These are phyloP conservation scores for Enteromius paludinosus DNA, from an alignment of 2,797 vertebrate species.

Conservation along the genomic window DNA sequence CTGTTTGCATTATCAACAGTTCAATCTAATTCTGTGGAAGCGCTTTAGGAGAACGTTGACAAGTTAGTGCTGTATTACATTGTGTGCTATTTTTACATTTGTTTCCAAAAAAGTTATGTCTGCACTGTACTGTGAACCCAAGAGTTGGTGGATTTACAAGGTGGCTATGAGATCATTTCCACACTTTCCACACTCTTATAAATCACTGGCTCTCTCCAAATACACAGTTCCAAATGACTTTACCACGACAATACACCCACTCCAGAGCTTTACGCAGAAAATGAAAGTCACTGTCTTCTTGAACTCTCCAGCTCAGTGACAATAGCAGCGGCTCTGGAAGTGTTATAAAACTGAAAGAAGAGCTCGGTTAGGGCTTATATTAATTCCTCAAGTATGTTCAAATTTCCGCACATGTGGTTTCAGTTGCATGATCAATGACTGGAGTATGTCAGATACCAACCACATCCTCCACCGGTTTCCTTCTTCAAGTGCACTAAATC, in stretches of 20 bases:
- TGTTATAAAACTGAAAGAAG: conserved; percentile 31
- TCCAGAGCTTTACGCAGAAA: conserved; percentile 21
- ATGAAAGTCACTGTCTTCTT: conserved; percentile 44
- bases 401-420: conserved; percentile 44
- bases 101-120: conserved; percentile 57
- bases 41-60: not conserved
- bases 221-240: conserved; percentile 67
- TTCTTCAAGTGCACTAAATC: conserved; percentile 27
- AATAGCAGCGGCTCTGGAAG: conserved; percentile 12
- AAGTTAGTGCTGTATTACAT: conserved; percentile 49
- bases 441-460: conserved; percentile 30
- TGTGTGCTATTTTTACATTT: conserved; percentile 68
- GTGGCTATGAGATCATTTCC: conserved; percentile 72
- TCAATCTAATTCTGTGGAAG: conserved; percentile 34
- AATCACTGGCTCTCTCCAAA: conserved; percentile 67
- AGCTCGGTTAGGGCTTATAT: not conserved
- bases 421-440: conserved; percentile 28
- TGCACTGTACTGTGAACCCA: conserved; percentile 60
- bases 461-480: conserved; percentile 24
- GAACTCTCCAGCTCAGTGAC: conserved; percentile 20
- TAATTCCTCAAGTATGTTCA: conserved; percentile 26
- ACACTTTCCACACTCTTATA: conserved; percentile 66
- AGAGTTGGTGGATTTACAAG: conserved; percentile 70
- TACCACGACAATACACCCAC: conserved; percentile 61
- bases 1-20: conserved; percentile 20